Evolutionary conservation across 2,113 vertebrate genomes (phyloP).

Genomic region (Pogona vitticeps): DNA sequence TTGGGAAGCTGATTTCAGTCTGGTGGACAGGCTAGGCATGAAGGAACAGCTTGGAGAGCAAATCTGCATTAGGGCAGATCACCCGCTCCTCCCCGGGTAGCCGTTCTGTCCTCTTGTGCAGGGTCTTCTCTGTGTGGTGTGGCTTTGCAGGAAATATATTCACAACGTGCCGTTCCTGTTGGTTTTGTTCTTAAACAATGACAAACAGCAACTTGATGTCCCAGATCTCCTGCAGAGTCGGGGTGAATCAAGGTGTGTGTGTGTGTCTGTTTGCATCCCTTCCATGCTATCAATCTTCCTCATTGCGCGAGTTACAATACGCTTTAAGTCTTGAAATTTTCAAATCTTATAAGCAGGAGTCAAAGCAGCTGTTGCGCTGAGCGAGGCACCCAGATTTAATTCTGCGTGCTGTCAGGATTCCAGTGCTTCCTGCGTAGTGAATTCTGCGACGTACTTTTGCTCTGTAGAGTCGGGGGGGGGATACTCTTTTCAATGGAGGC

Average conservation of each 20-base stretch:
- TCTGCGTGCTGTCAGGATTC: neutral
- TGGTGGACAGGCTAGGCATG: neutral
- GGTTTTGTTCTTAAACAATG: constrained; percentile 57
- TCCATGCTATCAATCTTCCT: fast-evolving
- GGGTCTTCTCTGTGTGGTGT: fast-evolving
- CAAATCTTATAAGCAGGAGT: neutral
- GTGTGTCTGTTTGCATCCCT: neutral
- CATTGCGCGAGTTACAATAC: neutral
- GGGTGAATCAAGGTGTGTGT: neutral
- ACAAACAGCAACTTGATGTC: constrained; percentile 47
- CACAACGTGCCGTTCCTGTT: neutral
- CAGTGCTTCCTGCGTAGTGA: too few relatives aligned
- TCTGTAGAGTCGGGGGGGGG: neutral
- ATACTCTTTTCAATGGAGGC: too few relatives aligned
- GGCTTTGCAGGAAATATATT: fast-evolving
- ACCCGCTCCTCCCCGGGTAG: fast-evolving
- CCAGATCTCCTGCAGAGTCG: too few relatives aligned
- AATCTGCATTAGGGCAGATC: too few relatives aligned
- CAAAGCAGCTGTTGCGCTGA: too few relatives aligned
- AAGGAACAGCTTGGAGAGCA: too few relatives aligned
- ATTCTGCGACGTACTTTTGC: neutral
- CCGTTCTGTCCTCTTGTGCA: neutral
- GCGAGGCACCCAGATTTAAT: fast-evolving
- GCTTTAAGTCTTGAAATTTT: neutral
- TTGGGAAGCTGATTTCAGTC: too few relatives aligned